Conservation (phyloP, 2,888 invertebrate genomes). For the Cephus runcator region DNA sequence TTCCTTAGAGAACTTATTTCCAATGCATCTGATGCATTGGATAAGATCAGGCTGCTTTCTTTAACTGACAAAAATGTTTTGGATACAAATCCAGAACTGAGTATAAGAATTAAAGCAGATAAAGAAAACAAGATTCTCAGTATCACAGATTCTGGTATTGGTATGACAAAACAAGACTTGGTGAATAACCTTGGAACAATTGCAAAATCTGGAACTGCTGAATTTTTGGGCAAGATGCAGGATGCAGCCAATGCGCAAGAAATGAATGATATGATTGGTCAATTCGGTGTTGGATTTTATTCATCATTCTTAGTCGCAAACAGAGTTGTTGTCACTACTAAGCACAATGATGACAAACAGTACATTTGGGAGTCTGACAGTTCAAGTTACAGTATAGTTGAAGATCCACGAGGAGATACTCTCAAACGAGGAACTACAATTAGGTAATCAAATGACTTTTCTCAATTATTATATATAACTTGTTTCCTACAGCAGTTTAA, state of each 20-base stretch:
- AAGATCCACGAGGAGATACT: constrained; percentile 94
- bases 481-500: constrained; percentile 13
- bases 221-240: constrained; percentile 93
- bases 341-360: constrained; percentile 93
- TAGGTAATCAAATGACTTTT: constrained; percentile 66
- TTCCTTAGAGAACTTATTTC: constrained; percentile 98
- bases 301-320: constrained; percentile 97
- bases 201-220: constrained; percentile 97
- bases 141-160: constrained; percentile 96
- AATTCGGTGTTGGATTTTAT: constrained; percentile 99
- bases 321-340: constrained; percentile 93
- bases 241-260: constrained; percentile 70
- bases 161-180: constrained; percentile 95
- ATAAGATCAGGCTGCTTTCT: constrained; percentile 95
- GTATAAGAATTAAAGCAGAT: constrained; percentile 85
- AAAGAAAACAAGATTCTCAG: constrained; percentile 91
- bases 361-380: constrained; percentile 99
- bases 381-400: constrained; percentile 84
- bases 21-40: constrained; percentile 98
- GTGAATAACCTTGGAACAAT: constrained; percentile 98
- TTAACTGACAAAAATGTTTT: constrained; percentile 87
- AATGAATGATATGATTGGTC: constrained; percentile 97
- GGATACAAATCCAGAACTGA: constrained; percentile 82
- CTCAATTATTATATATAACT: not conserved
- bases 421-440: constrained; percentile 91